These are phyloP conservation scores for Tenebrio molitor DNA, from an alignment of 1,140 invertebrate species.

Conservation along the genomic window DNA sequence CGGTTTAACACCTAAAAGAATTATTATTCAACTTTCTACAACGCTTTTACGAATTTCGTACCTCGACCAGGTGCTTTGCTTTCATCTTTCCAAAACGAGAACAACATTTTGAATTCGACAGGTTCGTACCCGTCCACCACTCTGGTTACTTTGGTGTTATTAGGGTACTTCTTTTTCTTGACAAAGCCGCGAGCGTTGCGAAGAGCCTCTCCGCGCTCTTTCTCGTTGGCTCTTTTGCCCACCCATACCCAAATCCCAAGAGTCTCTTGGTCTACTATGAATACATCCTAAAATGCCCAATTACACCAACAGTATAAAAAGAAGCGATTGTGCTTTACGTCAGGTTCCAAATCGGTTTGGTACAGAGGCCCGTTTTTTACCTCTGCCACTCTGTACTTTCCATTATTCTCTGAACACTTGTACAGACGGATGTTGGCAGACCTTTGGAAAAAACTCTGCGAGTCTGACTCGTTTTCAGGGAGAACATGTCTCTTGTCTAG, in stretches of 20 bases:
- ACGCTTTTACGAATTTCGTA: slow-evolving; percentile 39
- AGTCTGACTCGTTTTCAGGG: slow-evolving; percentile 66
- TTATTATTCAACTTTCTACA: slow-evolving; percentile 4
- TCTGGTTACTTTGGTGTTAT: slow-evolving; percentile 81
- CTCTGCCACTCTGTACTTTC: slow-evolving; percentile 89
- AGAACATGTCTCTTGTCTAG: slow-evolving; percentile 74
- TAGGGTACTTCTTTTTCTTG: slow-evolving; percentile 87
- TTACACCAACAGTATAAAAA: too few species aligned
- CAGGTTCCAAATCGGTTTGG: slow-evolving; percentile 84
- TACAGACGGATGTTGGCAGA: slow-evolving; percentile 73
- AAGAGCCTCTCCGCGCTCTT: slow-evolving; percentile 83
- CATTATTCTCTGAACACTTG: slow-evolving; percentile 81
- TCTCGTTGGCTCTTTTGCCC: slow-evolving; percentile 78
- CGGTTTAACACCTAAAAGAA: slow-evolving; percentile 56
- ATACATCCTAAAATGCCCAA: slow-evolving; percentile 80
- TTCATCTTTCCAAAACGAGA: slow-evolving; percentile 80
- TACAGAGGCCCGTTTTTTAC: slow-evolving; percentile 87
- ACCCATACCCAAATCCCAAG: slow-evolving; percentile 95
- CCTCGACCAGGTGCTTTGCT: slow-evolving; percentile 49
- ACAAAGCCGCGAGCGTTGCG: slow-evolving; percentile 90
- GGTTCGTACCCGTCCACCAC: slow-evolving; percentile 88
- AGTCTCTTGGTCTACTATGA: slow-evolving; percentile 88
- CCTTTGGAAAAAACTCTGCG: slow-evolving; percentile 54
- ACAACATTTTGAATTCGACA: slow-evolving; percentile 86
- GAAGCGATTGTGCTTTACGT: slow-evolving; percentile 70